Evolutionary conservation across 2,797 vertebrate genomes (phyloP), one percentile per base, ranked within the genome.

Genomic region (Sebastes taczanowskii): DNA sequence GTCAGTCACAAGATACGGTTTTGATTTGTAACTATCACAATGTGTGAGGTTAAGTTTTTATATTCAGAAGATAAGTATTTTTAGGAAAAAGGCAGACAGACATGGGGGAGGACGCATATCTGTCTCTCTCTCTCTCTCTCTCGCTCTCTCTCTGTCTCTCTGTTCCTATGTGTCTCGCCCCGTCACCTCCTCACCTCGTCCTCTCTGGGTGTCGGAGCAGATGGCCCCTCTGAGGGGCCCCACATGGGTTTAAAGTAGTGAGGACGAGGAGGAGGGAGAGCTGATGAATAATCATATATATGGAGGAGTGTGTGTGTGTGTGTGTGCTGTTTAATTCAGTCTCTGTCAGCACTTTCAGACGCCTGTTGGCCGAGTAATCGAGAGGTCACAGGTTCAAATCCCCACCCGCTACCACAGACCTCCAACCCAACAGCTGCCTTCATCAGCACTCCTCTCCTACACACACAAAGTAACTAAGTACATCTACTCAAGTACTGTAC

Each of bases 331-430:
- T 30, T 53, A 30, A 52, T 30, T 67, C 42, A 80, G 69, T 58
- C 56, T 10, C 56, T 7, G 55, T 76, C 70, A 67, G 77, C 60
- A 49, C 69, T 49, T 46, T 38, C 60, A 42, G 71, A 25, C 42
- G 30, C 30, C 60, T 52, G 42, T 35, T 42, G 74, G 56, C 20
- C 5, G 20, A 42, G 27, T 11, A 30, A 69, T 69, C 1, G 20
- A 69, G 70, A 53, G 81, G 76, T 83, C 81, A 74, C 38, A 14
- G 76, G 75, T 78, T 78, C 71, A 78, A 14, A 42, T 42, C 70
- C 68, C 52, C 56, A 29, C 7, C 20, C 42, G 3, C 25, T n/a
- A 6, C 34, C 61, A 34, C 60, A 67, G 27, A 64, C 55, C 30
- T 61, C 35, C 53, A 65, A 22, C 38, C 23, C 13, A 55, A 11